Base-by-base conservation (phyloP, 2,888 invertebrate species). In the Lissocephala sabroskyi region DNA sequence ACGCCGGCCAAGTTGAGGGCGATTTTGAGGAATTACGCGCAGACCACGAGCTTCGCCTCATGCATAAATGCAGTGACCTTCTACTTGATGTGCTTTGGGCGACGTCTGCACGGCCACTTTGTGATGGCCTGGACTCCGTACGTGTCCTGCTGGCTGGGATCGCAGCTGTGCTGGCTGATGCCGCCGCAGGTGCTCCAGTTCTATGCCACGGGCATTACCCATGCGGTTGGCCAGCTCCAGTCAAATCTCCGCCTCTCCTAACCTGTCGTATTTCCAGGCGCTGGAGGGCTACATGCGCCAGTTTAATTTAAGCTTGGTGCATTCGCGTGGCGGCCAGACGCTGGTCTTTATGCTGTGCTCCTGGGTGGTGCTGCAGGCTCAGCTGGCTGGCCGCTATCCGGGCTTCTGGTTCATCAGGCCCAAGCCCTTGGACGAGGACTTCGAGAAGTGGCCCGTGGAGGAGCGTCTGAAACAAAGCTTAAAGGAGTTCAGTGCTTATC, bases 341-440 rank as follows among this genome's bases (percentile, higher is more conserved):
- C 18, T 71, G 2, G 14, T 75, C 0, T 75, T 75, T 11, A 70
- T 70, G 70, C 1, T 59, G 7, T 55, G 58, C 29, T 75, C 76
- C 1, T 4, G 59, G 11, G 32, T 49, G 6, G 56, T 71, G 6
- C 17, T 70, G 41, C 49, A 53, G 0, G 37, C 46, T 1, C 76
- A 73, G 9, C 53, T 52, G 28, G 10, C 13, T 1, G 1, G 11
- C 3, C 30, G 16, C 0, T 64, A 56, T 23, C 42, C 40, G 0
- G 68, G 76, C 3, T 75, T 70, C 43, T 70, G 70, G 70, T 70
- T 70, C 26, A 75, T 75, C 2, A 52, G 37, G 11, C 65, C 70
- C 1, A 5, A 26, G 0, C 10, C 9, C 4, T 14, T 68, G 42
- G 45, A 59, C 0, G 1, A 18, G 26, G 52, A 68, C 14, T 53